phyloP scores from a whole-genome alignment of 2,888 invertebrate genomes.

The Cerastis rubricosa region DNA sequence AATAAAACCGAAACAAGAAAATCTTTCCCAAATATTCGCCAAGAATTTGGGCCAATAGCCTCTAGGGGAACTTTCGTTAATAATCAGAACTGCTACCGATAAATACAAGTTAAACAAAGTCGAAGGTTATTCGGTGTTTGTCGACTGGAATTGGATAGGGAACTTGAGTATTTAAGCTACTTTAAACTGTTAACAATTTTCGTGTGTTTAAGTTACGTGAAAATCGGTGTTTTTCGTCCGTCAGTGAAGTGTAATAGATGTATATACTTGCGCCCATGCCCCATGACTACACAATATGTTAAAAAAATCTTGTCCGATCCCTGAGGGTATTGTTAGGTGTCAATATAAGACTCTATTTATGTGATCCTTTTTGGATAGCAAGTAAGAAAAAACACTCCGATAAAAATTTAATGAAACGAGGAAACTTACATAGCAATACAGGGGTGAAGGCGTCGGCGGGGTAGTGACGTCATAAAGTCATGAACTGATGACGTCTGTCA shows the following conservation, averaged over 20 bases:
- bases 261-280: too few species aligned
- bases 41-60: constrained; percentile 41
- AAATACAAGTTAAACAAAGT: constrained; percentile 53
- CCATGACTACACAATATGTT: too few species aligned
- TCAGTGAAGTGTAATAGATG: background rate
- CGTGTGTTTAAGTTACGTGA: background rate
- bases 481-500: too few species aligned
- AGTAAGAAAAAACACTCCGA: too few species aligned
- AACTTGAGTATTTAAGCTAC: constrained; percentile 14
- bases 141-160: constrained; percentile 37
- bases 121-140: constrained; percentile 45
- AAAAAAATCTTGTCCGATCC: too few species aligned
- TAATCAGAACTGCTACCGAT: constrained; percentile 50
- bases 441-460: too few species aligned
- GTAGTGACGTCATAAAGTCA: too few species aligned
- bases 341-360: too few species aligned
- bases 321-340: too few species aligned
- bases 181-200: constrained; percentile 15
- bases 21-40: constrained; percentile 37
- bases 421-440: too few species aligned
- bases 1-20: constrained; percentile 44
- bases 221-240: background rate
- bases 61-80: constrained; percentile 46
- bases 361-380: too few species aligned
- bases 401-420: too few species aligned